Evolutionary conservation across 2,113 vertebrate genomes (phyloP), one percentile per base, ranked within the genome.

Genomic region (Odontesthes bonariensis): DNA sequence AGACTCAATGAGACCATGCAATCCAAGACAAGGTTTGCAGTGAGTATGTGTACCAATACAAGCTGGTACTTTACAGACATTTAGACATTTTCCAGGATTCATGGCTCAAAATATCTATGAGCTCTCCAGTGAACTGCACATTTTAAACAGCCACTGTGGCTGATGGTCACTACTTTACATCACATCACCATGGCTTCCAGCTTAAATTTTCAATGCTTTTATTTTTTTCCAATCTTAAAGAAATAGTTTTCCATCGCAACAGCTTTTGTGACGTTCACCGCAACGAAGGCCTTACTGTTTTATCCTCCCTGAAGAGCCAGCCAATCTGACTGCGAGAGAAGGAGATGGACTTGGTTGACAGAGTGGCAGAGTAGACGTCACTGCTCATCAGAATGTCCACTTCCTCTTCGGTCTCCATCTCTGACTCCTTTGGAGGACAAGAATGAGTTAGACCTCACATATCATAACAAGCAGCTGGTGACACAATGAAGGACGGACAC

Each of bases 381-480:
- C 98, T 99, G 93, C 98, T 98, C 98, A 99, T 99, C 91, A 99
- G 91, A 91, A 99, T 99, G 81, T 99, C 98, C 88, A 99, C 98
- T 81, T 99, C 98, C 60, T 99, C 98, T 76, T 99, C 98, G 0
- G 98, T 99, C 94, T 99, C 98, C 96, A 98, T 96, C 92, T 99
- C 98, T 0, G 98, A 99, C 91, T 99, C 98, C 98, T 99, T 59
- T 23, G 27, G 46, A 27, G 19, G 2, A 13, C 63, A 79, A 57
- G 14, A 64, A 7, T 0, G 8, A 49, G 73, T 44, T 3, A 60
- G 22, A 2, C 8, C 3, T 8, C 5, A 16, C 27, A 20, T 6
- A 4, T 40, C 12, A 47, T 31, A 13, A 71, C 6, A 57, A 65
- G 33, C 60, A 32, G 63, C 54, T 55, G 40, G 57, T 62, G 51